These are phyloP conservation scores for Pteronotus mesoamericanus DNA, from an alignment of 2,797 vertebrate genomes.

Conservation along the genomic window DNA sequence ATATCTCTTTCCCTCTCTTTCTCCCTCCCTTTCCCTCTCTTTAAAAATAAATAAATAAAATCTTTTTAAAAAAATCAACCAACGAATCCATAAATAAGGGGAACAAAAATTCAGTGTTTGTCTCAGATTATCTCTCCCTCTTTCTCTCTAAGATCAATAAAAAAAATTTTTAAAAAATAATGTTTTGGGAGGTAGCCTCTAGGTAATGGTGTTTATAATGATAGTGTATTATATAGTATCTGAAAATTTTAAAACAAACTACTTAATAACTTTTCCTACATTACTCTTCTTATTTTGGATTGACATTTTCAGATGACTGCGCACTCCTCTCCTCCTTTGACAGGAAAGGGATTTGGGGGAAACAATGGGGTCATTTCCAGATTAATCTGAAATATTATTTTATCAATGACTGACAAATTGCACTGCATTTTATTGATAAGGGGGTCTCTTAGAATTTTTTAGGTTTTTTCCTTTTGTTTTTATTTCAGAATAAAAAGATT, in stretches of 20 bases:
- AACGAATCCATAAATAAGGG: too few species aligned
- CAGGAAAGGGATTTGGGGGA: background rate
- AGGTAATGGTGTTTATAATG: background rate
- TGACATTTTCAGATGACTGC: background rate
- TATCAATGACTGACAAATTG: background rate
- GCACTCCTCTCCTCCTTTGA: background rate
- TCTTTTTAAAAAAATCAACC: too few species aligned
- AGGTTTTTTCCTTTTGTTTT: background rate
- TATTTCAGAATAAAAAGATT: background rate
- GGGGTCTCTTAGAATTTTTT: background rate
- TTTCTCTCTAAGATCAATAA: too few species aligned
- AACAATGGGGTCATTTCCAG: background rate
- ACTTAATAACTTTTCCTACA: background rate
- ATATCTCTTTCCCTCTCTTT: too few species aligned
- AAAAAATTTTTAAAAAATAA: too few species aligned
- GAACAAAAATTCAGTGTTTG: too few species aligned
- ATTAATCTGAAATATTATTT: slow-evolving; percentile 32
- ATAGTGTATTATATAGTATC: background rate
- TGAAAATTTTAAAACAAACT: background rate
- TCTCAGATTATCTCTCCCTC: too few species aligned
- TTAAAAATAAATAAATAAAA: too few species aligned
- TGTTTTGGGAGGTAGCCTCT: background rate
- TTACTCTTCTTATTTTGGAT: background rate
- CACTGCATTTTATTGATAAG: background rate
- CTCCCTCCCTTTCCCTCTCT: too few species aligned